A percentile compares a stretch with the other conserved stretches of the same genome.
These are phyloP conservation scores for Ammodytes dubius DNA, from an alignment of 2,113 vertebrate genomes.

Conservation along the genomic window DNA sequence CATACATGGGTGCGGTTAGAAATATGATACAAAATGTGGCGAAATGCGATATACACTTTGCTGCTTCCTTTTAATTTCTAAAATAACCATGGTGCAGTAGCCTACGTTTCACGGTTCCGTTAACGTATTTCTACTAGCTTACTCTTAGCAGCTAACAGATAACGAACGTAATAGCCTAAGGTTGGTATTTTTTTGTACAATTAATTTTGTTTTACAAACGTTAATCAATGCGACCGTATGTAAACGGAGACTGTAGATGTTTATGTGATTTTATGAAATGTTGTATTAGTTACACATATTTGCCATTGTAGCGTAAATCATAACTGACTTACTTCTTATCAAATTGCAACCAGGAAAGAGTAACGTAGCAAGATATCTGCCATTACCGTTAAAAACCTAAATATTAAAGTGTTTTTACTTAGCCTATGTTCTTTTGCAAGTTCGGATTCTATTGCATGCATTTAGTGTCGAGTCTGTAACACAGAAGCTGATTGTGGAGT, in stretches of 20 bases:
- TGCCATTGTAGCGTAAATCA: slow-evolving; percentile 2
- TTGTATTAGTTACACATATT: not conserved
- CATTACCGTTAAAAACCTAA: not conserved
- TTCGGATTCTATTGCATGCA: not conserved
- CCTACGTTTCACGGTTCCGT: slow-evolving; percentile 8
- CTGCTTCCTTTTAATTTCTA: not conserved
- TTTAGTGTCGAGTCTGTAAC: not conserved
- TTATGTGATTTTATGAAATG: not conserved
- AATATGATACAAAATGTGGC: slow-evolving; percentile 24
- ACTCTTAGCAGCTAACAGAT: slow-evolving; percentile 59
- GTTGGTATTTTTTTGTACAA: slow-evolving; percentile 2
- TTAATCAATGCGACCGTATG: not conserved
- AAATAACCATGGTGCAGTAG: not conserved
- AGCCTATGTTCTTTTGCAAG: not conserved
- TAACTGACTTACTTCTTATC: not conserved
- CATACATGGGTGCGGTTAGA: slow-evolving; percentile 78
- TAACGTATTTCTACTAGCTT: slow-evolving; percentile 58
- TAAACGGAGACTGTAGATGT: not conserved
- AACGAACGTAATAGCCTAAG: slow-evolving; percentile 8
- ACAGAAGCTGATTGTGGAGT: slow-evolving; percentile 27
- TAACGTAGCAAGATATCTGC: not conserved
- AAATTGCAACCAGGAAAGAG: slow-evolving; percentile 1
- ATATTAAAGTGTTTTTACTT: not conserved
- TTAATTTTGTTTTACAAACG: not conserved
- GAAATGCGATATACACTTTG: slow-evolving; percentile 1